phyloP scores from a whole-genome alignment of 2,113 vertebrate species.

The Reinhardtius hippoglossoides region DNA sequence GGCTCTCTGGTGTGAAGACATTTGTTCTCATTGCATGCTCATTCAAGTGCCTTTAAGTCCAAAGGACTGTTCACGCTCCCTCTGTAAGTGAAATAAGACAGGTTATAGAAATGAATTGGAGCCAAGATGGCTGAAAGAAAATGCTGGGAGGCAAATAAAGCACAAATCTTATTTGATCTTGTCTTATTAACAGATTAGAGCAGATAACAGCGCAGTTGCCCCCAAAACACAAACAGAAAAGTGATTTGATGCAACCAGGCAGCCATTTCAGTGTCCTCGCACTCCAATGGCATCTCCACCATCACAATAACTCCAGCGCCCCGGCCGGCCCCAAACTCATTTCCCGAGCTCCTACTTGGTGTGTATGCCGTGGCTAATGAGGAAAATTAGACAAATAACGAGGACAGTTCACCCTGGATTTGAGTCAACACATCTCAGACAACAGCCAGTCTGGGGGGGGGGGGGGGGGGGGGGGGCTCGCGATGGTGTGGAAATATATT shows the following conservation, averaged over 20 bases:
- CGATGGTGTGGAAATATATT: conserved; percentile 46
- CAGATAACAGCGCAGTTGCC: conserved; percentile 27
- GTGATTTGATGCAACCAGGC: conserved; percentile 62
- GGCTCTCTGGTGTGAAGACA: conserved; percentile 3
- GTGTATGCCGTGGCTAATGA: conserved; percentile 54
- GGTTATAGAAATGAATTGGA: conserved; percentile 45
- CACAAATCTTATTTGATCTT: conserved; percentile 55
- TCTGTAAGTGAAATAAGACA: conserved; percentile 41
- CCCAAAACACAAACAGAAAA: conserved; percentile 43
- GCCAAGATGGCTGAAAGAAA: conserved; percentile 52
- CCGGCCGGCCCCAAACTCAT: conserved; percentile 37
- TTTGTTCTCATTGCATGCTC: conserved; percentile 34
- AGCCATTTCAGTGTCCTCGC: conserved; percentile 43
- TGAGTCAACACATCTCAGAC: conserved; percentile 59
- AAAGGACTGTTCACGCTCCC: conserved; percentile 30
- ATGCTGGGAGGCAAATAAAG: conserved; percentile 58
- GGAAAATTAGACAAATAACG: conserved; percentile 64
- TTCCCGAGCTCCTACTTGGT: conserved; percentile 37
- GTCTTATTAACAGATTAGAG: conserved; percentile 60
- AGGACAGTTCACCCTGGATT: conserved; percentile 52
- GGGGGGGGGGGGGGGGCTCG: not conserved
- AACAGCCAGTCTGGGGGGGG: conserved; percentile 36
- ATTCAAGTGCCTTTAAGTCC: conserved; percentile 52
- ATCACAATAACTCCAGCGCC: conserved; percentile 22
- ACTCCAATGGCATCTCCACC: conserved; percentile 37